A percentile compares a stretch with the other conserved stretches of the same genome.
phyloP scores from a whole-genome alignment of 1,140 invertebrate genomes.

The Cecropterus lyciades region DNA sequence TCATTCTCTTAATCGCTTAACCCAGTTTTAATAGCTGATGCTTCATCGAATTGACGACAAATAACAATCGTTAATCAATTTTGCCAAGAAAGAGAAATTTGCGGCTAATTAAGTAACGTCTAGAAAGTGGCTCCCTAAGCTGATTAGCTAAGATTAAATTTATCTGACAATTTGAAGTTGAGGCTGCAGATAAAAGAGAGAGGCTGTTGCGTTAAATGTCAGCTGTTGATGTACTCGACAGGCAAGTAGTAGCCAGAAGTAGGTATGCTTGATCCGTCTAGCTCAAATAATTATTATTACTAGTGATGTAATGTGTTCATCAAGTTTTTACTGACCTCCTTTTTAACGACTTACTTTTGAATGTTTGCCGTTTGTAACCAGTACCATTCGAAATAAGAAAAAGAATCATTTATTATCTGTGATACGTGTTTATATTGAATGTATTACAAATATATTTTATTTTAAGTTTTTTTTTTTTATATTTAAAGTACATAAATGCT shows the following conservation, averaged over 20 bases:
- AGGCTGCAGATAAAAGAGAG: constrained; percentile 19
- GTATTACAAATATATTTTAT: too few species aligned
- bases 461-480: too few species aligned
- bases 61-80: constrained; percentile 35
- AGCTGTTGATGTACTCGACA: constrained; percentile 14
- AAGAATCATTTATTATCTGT: too few species aligned
- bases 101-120: constrained; percentile 26
- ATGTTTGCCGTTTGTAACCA: too few species aligned
- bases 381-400: too few species aligned
- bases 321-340: too few species aligned
- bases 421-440: too few species aligned
- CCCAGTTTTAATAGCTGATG: constrained; percentile 32
- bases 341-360: too few species aligned
- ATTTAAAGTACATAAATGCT: too few species aligned
- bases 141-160: constrained; percentile 29
- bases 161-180: constrained; percentile 25
- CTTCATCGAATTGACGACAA: constrained; percentile 32
- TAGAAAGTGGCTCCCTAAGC: constrained; percentile 23
- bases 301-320: too few species aligned
- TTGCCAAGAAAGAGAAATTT: constrained; percentile 39
- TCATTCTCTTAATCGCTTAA: constrained; percentile 40
- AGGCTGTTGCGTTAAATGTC: constrained; percentile 16
- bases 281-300: not conserved
- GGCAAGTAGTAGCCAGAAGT: not conserved
- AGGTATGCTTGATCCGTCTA: not conserved